Percentiles rank a stretch among this genome's conserved stretches.
phyloP scores from a whole-genome alignment of 2,888 invertebrate species.

The Sarcophaga caerulescens region DNA sequence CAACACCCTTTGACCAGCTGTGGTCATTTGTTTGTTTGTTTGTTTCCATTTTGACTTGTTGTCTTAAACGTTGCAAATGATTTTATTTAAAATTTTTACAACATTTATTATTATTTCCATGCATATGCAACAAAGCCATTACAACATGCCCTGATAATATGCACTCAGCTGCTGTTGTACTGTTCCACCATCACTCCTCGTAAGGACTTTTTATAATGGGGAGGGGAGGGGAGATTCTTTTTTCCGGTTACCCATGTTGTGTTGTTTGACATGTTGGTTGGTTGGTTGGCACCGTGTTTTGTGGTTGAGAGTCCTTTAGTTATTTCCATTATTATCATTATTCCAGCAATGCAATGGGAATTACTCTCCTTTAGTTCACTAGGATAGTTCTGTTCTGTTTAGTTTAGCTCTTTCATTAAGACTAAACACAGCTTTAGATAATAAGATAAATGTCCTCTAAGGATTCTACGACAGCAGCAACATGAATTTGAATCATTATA shows the following conservation, averaged over 20 bases:
- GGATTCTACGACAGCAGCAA: constrained; percentile 57
- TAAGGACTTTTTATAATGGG: background rate
- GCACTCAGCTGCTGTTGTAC: constrained; percentile 17
- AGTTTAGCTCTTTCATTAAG: constrained; percentile 60
- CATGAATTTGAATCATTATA: constrained; percentile 44
- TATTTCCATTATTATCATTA: constrained; percentile 64
- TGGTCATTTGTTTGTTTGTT: constrained; percentile 34
- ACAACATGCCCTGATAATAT: constrained; percentile 2
- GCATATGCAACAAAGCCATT: background rate
- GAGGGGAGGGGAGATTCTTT: background rate
- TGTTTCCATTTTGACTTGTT: background rate
- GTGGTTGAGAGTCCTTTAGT: constrained; percentile 13
- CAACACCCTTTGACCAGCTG: constrained; percentile 1
- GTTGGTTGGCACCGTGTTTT: background rate
- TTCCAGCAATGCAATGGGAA: constrained; percentile 52
- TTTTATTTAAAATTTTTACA: constrained; percentile 31
- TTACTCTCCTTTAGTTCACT: background rate
- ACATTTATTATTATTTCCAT: constrained; percentile 21
- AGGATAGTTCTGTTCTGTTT: constrained; percentile 34
- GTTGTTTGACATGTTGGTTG: background rate
- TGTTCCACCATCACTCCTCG: background rate
- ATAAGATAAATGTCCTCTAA: constrained; percentile 68
- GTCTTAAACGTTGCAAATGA: constrained; percentile 19
- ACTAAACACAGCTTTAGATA: constrained; percentile 62
- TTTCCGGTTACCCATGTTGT: background rate